These are phyloP conservation scores for Lagorchestes hirsutus DNA, from an alignment of 2,797 vertebrate genomes.

Conservation along the genomic window DNA sequence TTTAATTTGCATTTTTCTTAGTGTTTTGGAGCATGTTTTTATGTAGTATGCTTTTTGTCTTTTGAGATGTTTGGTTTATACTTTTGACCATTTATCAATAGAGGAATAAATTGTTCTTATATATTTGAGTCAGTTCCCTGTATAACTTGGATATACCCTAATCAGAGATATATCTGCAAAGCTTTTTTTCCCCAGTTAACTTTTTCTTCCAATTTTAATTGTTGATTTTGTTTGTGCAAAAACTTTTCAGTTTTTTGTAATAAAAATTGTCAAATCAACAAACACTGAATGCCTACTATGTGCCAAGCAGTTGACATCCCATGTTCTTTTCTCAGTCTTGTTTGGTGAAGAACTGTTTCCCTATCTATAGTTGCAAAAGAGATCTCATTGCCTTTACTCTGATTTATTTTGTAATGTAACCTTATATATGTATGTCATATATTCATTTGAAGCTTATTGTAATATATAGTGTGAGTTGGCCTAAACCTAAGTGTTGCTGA, in stretches of 20 bases:
- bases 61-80: not conserved
- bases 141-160: not conserved
- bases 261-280: not conserved
- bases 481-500: not conserved
- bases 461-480: not conserved
- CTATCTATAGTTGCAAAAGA: not conserved
- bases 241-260: not conserved
- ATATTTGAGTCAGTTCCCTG: not conserved
- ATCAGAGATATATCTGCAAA: not conserved
- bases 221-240: not conserved
- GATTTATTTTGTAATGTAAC: not conserved
- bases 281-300: not conserved
- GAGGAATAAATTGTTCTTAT: not conserved
- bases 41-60: not conserved
- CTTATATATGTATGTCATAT: not conserved
- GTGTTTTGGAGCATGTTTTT: not conserved
- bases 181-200: not conserved
- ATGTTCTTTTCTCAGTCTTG: not conserved
- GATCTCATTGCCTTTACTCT: not conserved
- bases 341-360: not conserved
- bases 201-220: not conserved
- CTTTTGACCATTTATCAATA: not conserved
- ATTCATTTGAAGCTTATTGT: not conserved
- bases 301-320: not conserved
- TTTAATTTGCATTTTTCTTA: not conserved